Conservation (phyloP, 2,113 vertebrate species). For the Echinops telfairi region DNA sequence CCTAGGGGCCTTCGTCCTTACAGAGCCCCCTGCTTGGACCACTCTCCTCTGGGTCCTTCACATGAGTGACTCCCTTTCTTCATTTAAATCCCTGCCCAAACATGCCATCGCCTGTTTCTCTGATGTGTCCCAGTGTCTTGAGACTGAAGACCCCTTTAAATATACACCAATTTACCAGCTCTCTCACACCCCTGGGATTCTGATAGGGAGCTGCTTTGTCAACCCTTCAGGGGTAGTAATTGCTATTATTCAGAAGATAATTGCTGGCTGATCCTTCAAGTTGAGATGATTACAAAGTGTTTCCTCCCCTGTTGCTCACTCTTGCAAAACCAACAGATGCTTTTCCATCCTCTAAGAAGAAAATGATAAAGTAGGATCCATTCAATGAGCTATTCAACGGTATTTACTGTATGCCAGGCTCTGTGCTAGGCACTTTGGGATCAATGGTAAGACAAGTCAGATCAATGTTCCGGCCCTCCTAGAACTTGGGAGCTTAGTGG, state of each 20-base stretch:
- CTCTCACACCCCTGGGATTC: neutral
- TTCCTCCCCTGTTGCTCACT: neutral
- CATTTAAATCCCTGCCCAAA: neutral
- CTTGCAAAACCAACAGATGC: neutral
- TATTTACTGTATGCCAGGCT: neutral
- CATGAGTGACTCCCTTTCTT: neutral
- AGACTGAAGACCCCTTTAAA: neutral
- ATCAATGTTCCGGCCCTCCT: no score
- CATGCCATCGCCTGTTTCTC: neutral
- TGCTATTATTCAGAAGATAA: neutral
- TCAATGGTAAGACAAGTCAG: neutral
- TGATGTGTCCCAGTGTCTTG: neutral
- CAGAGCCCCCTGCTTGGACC: neutral
- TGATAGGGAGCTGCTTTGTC: neutral
- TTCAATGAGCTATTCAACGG: neutral
- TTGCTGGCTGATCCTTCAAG: neutral
- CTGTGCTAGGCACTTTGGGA: neutral
- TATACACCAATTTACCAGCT: neutral
- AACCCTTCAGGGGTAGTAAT: neutral
- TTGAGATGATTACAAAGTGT: neutral
- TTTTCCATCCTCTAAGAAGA: neutral
- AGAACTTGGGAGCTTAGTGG: neutral
- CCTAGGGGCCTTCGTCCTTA: neutral
- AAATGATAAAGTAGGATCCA: neutral
- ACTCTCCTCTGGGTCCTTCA: neutral